Conservation (phyloP, 2,113 vertebrate species). For the Balaenoptera acutorostrata region DNA sequence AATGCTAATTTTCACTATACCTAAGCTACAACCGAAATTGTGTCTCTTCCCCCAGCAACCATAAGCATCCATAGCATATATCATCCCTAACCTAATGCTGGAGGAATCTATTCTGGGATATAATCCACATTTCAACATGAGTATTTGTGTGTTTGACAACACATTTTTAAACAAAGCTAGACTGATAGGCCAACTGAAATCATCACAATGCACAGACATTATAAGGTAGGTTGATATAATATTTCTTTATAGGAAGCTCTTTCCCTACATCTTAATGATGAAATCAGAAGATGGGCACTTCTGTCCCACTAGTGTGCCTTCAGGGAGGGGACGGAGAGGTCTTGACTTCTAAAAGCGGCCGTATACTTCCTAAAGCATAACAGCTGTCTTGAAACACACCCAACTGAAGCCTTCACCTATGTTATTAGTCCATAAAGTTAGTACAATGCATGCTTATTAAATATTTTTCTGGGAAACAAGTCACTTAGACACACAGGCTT, state of each 20-base stretch:
- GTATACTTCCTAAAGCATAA: background rate
- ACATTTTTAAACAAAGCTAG: background rate
- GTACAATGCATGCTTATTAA: background rate
- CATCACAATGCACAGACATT: background rate
- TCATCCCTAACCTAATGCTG: background rate
- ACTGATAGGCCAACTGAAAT: background rate
- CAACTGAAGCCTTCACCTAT: background rate
- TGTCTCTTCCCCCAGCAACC: background rate
- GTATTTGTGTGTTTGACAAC: background rate
- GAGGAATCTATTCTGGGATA: background rate
- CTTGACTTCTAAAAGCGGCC: background rate
- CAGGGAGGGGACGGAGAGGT: background rate
- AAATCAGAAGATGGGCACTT: background rate
- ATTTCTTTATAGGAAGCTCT: background rate
- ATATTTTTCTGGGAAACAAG: background rate
- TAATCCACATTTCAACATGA: background rate
- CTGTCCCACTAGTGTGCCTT: background rate
- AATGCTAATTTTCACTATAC: background rate
- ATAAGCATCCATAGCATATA: background rate
- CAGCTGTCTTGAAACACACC: background rate
- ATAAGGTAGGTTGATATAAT: background rate
- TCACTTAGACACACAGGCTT: background rate
- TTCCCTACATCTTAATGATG: background rate
- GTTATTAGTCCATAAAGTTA: background rate
- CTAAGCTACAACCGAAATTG: background rate